These are phyloP conservation scores for Sciurus carolinensis DNA, from an alignment of 2,797 vertebrate genomes.

Conservation along the genomic window DNA sequence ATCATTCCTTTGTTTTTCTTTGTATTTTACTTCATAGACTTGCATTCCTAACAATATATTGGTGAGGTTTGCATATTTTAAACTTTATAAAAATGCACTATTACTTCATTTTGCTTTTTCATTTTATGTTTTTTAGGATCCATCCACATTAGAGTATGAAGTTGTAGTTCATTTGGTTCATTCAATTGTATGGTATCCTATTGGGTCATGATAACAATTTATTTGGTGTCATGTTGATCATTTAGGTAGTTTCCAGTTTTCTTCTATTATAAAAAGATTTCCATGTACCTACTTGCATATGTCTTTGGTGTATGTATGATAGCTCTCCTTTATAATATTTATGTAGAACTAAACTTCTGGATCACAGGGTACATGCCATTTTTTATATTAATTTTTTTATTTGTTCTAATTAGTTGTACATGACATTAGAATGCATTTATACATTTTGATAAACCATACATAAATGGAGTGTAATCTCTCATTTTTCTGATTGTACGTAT, in stretches of 20 bases:
- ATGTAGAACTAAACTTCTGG: slow-evolving; percentile 5
- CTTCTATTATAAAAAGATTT: background rate
- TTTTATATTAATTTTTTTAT: background rate
- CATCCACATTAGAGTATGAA: background rate
- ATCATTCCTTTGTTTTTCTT: slow-evolving; percentile 9
- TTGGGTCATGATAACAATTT: background rate
- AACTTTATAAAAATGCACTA: background rate
- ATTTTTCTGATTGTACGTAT: too few species aligned
- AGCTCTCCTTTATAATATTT: background rate
- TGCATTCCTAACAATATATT: background rate
- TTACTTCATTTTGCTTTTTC: background rate
- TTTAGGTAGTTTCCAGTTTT: slow-evolving; percentile 2
- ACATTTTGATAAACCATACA: too few species aligned
- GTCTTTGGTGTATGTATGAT: background rate
- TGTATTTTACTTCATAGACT: background rate
- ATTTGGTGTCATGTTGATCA: background rate
- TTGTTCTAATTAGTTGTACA: too few species aligned
- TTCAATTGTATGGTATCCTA: background rate
- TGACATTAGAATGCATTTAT: too few species aligned
- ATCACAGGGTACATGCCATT: background rate
- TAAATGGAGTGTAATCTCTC: too few species aligned
- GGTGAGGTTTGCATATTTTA: background rate
- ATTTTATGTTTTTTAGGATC: background rate
- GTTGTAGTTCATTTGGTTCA: background rate
- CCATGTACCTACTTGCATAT: background rate